Percentiles rank a stretch among this genome's conserved stretches.
These are phyloP conservation scores for Elgaria multicarinata DNA, from an alignment of 2,113 vertebrate species.

Conservation along the genomic window DNA sequence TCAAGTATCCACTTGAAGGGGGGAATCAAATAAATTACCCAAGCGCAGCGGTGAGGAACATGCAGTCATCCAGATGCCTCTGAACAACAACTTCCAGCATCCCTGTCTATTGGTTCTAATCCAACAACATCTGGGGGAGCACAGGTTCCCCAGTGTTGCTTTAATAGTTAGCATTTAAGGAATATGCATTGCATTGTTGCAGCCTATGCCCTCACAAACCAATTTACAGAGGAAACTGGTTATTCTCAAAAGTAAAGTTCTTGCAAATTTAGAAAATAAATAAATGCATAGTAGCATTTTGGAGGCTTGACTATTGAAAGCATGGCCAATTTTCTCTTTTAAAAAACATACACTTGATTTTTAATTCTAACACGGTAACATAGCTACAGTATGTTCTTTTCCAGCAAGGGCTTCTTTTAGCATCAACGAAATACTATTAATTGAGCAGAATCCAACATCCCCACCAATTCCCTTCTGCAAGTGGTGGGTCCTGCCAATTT, in stretches of 20 bases:
- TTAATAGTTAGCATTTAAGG: not conserved
- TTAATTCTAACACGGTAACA: constrained; percentile 42
- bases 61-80: no score
- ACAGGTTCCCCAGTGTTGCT: no score
- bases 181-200: not conserved
- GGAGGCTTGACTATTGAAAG: constrained; percentile 35
- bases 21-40: constrained; percentile 1
- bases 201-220: not conserved
- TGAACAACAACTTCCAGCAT: no score
- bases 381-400: constrained; percentile 48
- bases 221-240: constrained; percentile 17
- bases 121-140: no score
- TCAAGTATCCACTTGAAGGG: not conserved
- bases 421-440: constrained; percentile 43
- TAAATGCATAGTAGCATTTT: constrained; percentile 3
- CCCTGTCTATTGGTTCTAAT: no score
- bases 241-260: constrained; percentile 27
- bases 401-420: constrained; percentile 40
- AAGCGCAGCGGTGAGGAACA: no score
- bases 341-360: constrained; percentile 52
- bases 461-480: no score
- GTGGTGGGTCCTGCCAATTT: no score
- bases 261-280: constrained; percentile 22
- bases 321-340: not conserved
- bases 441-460: no score